phyloP scores from a whole-genome alignment of 2,888 invertebrate genomes.

The Candidula unifasciata region DNA sequence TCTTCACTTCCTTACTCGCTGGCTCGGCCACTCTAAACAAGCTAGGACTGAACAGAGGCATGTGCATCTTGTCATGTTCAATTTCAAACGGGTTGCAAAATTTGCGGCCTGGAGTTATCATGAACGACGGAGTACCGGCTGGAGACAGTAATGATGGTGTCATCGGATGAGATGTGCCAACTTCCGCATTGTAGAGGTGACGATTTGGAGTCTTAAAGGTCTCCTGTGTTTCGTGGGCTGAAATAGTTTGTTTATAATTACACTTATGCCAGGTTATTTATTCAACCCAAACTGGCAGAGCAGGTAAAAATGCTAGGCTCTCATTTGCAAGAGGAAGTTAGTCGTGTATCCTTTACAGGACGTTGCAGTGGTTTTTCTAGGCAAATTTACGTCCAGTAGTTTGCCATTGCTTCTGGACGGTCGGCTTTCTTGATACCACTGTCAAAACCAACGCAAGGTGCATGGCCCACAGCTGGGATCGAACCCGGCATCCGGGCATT shows the following conservation, averaged over 20 bases:
- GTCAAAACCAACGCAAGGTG: too few relatives aligned
- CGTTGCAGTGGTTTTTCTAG: too few relatives aligned
- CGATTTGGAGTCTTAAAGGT: conserved; percentile 48
- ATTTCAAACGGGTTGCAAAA: conserved; percentile 72
- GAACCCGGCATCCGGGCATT: too few relatives aligned
- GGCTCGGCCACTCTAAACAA: conserved; percentile 67
- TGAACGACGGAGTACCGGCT: conserved; percentile 28
- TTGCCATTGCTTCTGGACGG: too few relatives aligned
- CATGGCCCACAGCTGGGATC: too few relatives aligned
- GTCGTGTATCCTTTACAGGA: too few relatives aligned
- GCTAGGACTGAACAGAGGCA: conserved; percentile 73
- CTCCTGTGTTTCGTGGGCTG: conserved; percentile 27
- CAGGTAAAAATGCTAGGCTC: too few relatives aligned
- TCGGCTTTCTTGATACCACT: too few relatives aligned
- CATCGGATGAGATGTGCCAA: background rate
- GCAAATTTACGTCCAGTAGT: too few relatives aligned
- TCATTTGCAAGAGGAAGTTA: too few relatives aligned
- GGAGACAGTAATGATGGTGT: conserved; percentile 34
- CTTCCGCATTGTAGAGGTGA: background rate
- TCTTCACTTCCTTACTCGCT: conserved; percentile 61
- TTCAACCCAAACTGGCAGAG: background rate
- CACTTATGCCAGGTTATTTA: background rate
- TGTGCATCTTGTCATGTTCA: conserved; percentile 62
- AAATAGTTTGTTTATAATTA: background rate
- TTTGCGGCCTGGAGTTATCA: conserved; percentile 47